phyloP scores from a whole-genome alignment of 2,113 vertebrate species.

The Eudorcas thomsonii region DNA sequence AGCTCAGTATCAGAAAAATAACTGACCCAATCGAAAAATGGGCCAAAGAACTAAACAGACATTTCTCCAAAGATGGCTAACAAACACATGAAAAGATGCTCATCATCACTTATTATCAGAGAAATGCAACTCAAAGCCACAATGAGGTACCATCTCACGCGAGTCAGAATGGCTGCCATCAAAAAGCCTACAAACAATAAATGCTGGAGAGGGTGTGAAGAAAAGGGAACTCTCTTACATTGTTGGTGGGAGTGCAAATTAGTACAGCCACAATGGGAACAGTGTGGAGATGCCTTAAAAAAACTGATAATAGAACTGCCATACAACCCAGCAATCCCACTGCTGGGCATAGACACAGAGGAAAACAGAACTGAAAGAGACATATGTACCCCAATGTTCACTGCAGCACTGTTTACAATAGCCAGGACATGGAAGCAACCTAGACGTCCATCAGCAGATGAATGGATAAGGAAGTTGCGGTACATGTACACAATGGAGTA shows the following conservation, averaged over 20 bases:
- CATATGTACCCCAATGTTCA: neutral
- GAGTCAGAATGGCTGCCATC: neutral
- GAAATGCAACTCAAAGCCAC: neutral
- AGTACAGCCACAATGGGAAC: neutral
- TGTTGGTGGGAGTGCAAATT: neutral
- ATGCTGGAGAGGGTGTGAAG: neutral
- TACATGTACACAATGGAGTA: neutral
- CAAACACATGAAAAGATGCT: neutral
- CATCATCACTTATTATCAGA: neutral
- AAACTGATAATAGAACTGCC: neutral
- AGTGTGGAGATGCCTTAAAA: neutral
- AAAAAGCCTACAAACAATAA: neutral
- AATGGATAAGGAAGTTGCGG: neutral
- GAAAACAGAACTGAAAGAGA: neutral
- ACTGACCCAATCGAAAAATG: neutral
- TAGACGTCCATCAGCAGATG: neutral
- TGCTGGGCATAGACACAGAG: neutral
- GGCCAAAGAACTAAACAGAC: neutral
- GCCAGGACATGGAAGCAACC: neutral
- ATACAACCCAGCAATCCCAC: neutral
- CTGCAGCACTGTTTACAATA: neutral
- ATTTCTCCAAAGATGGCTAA: neutral
- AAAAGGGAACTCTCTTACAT: neutral
- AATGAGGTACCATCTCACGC: neutral
- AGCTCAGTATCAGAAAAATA: neutral